A percentile compares a stretch with the other conserved stretches of the same genome.
Conservation (phyloP, 1,140 invertebrate species). For the Formica exsecta region DNA sequence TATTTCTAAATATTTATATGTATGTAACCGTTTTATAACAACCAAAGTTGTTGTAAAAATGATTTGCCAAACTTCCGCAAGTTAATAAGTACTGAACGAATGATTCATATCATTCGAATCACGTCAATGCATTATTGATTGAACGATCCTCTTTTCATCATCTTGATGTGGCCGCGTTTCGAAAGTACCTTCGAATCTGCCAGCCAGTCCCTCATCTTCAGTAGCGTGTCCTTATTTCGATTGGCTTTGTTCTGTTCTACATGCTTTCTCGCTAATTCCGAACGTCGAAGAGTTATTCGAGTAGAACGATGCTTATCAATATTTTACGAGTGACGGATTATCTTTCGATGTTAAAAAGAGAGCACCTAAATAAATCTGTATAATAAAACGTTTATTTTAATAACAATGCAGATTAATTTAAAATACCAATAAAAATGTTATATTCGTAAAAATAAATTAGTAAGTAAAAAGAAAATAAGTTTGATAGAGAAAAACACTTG, state of each 20-base stretch:
- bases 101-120: background rate
- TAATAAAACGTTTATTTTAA: background rate
- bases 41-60: background rate
- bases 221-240: constrained; percentile 44
- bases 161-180: constrained; percentile 39
- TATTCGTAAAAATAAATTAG: background rate
- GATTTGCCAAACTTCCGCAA: background rate
- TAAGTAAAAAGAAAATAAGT: background rate
- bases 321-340: constrained; percentile 16
- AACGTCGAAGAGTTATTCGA: constrained; percentile 13
- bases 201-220: constrained; percentile 22
- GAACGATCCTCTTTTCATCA: constrained; percentile 22
- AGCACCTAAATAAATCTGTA: background rate
- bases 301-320: constrained; percentile 2
- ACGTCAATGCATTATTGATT: constrained; percentile 10
- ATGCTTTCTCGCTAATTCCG: constrained; percentile 21
- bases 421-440: background rate
- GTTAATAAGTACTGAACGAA: background rate
- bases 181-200: constrained; percentile 24
- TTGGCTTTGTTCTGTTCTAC: constrained; percentile 19
- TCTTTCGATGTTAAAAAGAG: background rate
- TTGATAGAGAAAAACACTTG: background rate
- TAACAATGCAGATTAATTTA: background rate
- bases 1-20: background rate
- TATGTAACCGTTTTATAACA: background rate